Evolutionary conservation across 2,113 vertebrate genomes (phyloP).

Genomic region (Willisornis vidua): DNA sequence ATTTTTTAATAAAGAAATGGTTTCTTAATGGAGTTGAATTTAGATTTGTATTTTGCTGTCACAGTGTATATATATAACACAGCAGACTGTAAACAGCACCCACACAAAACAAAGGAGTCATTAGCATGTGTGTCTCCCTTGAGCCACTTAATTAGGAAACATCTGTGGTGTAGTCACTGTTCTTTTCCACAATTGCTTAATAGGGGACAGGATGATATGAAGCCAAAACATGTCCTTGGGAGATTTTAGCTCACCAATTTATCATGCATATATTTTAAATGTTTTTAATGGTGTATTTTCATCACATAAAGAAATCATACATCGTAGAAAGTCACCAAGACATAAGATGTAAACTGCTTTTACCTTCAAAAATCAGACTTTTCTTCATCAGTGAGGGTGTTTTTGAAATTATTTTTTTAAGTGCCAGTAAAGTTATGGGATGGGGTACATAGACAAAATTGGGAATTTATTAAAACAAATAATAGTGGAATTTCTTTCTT

Average conservation of each 20-base stretch:
- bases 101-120: background rate
- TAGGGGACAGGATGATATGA: background rate
- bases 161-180: constrained; percentile 21
- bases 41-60: background rate
- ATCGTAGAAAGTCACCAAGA: background rate
- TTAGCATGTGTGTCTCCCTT: constrained; percentile 7
- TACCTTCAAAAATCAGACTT: background rate
- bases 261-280: background rate
- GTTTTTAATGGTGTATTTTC: background rate
- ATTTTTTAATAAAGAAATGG: background rate
- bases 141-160: constrained; percentile 23
- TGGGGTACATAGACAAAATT: background rate
- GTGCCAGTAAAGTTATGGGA: background rate
- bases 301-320: background rate
- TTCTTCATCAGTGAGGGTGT: background rate
- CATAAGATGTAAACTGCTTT: background rate
- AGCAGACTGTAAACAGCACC: background rate
- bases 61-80: background rate
- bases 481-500: background rate
- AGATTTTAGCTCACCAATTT: background rate
- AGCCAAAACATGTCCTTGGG: background rate
- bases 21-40: background rate
- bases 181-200: background rate
- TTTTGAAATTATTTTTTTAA: background rate
- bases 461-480: background rate